Evolutionary conservation across 2,113 vertebrate species (phyloP), one percentile per base, ranked within the genome.

Genomic region (Ciconia stormi): DNA sequence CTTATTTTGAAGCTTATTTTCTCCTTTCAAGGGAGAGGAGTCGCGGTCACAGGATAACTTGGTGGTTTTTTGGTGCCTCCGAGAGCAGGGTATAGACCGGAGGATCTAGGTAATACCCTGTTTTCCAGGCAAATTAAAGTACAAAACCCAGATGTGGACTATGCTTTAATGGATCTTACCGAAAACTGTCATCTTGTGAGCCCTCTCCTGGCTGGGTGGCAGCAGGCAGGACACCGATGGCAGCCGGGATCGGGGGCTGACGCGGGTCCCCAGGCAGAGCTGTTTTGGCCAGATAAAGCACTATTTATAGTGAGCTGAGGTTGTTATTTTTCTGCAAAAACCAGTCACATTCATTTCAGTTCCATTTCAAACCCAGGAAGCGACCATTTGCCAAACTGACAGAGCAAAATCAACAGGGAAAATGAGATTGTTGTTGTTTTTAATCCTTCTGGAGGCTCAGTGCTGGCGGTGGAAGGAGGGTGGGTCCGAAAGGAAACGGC

Each of bases 301-400:
- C 71, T 53, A 40, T 63, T 87, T 90, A 91, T 70, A 95, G 93
- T 7, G 6, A 82, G n/a, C 32, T 2, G 90, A 88, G 90, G 69
- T 40, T 13, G 83, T 80, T 93, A 32, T 53, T 96, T 76, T 70
- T 66, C 76, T 19, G 21, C 61, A 69, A 63, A 65, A 95, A 96
- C 93, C 29, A 95, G 92, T 86, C 90, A 9, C 12, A 58, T 70
- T 83, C 38, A 73, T 62, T 87, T 78, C 14, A 2, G 89, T 93
- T 46, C 11, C 59, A 55, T 78, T 97, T 96, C 97, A 93, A 98
- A 95, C 0, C 73, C 97, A 97, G 98, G 98, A 97, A 98, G 92
- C 1, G 0, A 85, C 42, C 12, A 25, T 96, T 97, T 97, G 97
- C 97, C 89, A 91, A 74, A 91, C 62, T 73, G 87, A 96, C 85